Evolutionary conservation across 2,888 invertebrate species (phyloP), one percentile per base, ranked within the genome.

Genomic region (Eupithecia centaureata): DNA sequence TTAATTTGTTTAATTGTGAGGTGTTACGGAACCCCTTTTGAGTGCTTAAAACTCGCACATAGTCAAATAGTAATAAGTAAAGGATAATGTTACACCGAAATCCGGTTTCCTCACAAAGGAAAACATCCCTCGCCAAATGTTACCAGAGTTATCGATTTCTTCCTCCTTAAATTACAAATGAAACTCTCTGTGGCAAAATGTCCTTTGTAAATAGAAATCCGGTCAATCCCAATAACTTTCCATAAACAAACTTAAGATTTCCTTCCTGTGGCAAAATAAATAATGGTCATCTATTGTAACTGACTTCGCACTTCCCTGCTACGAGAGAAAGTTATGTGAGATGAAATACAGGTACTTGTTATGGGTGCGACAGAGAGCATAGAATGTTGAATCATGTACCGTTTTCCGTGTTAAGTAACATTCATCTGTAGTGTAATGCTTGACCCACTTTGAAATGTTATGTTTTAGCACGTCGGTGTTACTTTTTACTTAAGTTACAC

Each of bases 321-420:
- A 73, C 12, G 22, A 63, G 80, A 76, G 82, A 82, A 82, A 82
- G 82, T 82, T 73, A 78, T 74, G 57, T 30, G 61, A 71, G 61
- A 60, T 65, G 52, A 70, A 71, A 28, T 66, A 67, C 71, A 32
- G 18, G 18, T 32, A 57, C 8, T 32, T 18, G 32, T 22, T 18
- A 57, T 32, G 12, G 5, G 69, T 58, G 70, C 60, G 66, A 70
- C 33, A 13, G 63, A 63, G 70, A 66, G 51, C 38, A 27, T 12
- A 0, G 42, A 12, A 22, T 66, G 57, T 63, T 81, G 80, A 82
- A 81, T 81, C 86, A 84, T 74, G 86, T 84, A 73, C 83, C 84
- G 77, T 85, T 85, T 75, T 81, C 82, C 81, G 81, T 78, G 76
- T 79, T 78, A 73, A 69, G 66, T 76, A 76, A 78, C 65, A 61